Percentiles rank a stretch among this genome's conserved stretches.
phyloP scores from a whole-genome alignment of 92 coral and sea anemone genomes.

The Bergia sp. region DNA sequence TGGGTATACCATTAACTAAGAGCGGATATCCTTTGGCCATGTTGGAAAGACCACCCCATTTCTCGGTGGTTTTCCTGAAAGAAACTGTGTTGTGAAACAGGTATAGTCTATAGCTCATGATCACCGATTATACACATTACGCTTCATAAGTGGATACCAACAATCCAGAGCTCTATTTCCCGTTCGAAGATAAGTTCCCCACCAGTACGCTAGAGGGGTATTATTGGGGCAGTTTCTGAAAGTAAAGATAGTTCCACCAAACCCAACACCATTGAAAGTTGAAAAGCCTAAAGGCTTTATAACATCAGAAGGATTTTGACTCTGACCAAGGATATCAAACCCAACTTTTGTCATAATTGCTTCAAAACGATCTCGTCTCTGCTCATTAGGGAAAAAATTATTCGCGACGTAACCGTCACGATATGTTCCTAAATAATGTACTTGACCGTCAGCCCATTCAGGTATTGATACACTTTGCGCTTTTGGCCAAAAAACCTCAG shows the following conservation, averaged over 20 bases:
- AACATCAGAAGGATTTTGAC: not conserved
- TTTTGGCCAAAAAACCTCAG: not conserved
- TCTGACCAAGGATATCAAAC: not conserved
- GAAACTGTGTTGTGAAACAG: not conserved
- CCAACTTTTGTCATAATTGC: not conserved
- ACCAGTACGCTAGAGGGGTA: not conserved
- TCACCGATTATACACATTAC: not conserved
- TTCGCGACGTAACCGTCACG: not conserved
- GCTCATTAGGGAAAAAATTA: not conserved
- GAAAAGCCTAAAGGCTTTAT: not conserved
- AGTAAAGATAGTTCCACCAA: not conserved
- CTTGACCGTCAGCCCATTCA: not conserved
- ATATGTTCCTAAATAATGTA: not conserved
- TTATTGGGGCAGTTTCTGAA: not conserved
- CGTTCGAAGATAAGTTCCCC: not conserved
- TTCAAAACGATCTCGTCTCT: not conserved
- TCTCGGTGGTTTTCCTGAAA: not conserved
- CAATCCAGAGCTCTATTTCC: not conserved
- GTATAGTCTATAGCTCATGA: not conserved
- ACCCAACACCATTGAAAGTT: not conserved
- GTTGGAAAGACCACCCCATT: not conserved
- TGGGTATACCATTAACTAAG: not conserved
- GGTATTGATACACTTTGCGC: not conserved
- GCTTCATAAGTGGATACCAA: not conserved
- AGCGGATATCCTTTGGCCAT: not conserved